Evolutionary conservation across 2,888 invertebrate genomes (phyloP).

Genomic region (Andrena camellia): DNA sequence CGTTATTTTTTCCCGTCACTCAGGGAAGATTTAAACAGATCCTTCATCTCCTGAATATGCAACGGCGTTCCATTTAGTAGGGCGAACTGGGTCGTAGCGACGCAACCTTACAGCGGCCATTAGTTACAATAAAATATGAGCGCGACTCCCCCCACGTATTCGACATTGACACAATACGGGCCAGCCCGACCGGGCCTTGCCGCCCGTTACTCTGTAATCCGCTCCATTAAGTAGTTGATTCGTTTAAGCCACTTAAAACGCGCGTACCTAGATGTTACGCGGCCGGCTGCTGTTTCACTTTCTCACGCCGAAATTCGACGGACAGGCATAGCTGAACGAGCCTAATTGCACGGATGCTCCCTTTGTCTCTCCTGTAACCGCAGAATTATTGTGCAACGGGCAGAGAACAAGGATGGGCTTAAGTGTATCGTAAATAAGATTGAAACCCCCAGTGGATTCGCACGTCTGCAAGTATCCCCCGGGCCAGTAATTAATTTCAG

Average conservation of each 20-base stretch:
- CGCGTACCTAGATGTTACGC: slow-evolving; percentile 29
- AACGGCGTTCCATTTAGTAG: slow-evolving; percentile 40
- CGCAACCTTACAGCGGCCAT: slow-evolving; percentile 42
- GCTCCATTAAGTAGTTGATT: slow-evolving; percentile 53
- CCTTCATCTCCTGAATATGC: slow-evolving; percentile 53
- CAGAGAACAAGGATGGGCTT: not conserved
- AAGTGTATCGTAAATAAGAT: not conserved
- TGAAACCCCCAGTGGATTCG: not conserved
- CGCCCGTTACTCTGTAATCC: slow-evolving; percentile 32
- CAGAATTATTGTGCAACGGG: slow-evolving; percentile 27
- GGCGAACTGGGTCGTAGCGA: slow-evolving; percentile 45
- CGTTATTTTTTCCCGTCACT: slow-evolving; percentile 32
- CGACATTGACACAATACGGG: slow-evolving; percentile 56
- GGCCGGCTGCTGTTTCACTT: slow-evolving; percentile 21
- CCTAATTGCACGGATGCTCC: slow-evolving; percentile 37
- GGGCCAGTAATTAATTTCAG: not conserved
- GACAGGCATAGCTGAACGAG: slow-evolving; percentile 34
- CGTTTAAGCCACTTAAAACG: slow-evolving; percentile 59
- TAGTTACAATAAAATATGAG: slow-evolving; percentile 55
- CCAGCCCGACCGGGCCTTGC: slow-evolving; percentile 20
- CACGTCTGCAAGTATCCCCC: not conserved
- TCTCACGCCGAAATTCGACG: slow-evolving; percentile 49
- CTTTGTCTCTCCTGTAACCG: not conserved
- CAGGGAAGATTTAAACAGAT: slow-evolving; percentile 33
- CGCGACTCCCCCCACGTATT: slow-evolving; percentile 24